phyloP scores from a whole-genome alignment of 1,140 invertebrate species.

The Gonatopus flavifemur region DNA sequence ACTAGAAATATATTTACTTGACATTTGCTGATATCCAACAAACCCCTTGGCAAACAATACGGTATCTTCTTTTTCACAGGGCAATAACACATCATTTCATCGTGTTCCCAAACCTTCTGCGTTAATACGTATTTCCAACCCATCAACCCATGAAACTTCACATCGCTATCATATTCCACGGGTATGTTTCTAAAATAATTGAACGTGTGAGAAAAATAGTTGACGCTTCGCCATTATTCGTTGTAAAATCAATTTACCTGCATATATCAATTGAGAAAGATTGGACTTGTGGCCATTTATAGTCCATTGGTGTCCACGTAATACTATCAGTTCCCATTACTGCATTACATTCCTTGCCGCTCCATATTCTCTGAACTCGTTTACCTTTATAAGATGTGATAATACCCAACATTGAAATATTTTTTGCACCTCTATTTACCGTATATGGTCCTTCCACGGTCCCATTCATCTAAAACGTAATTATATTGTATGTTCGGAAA shows the following conservation, averaged over 20 bases:
- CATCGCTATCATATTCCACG: constrained; percentile 8
- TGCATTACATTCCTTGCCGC: constrained; percentile 20
- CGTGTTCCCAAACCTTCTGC: constrained; percentile 6
- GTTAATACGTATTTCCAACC: constrained; percentile 18
- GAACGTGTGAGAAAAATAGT: neutral
- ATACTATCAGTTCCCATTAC: constrained; percentile 24
- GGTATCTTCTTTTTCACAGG: constrained; percentile 5
- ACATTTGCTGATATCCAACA: constrained; percentile 28
- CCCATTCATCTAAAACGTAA: constrained; percentile 19
- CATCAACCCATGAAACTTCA: constrained; percentile 9
- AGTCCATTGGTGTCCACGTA: constrained; percentile 21
- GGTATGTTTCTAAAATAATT: constrained; percentile 7
- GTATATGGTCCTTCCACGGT: constrained; percentile 25
- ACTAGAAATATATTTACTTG: constrained; percentile 19
- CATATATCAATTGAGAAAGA: constrained; percentile 23
- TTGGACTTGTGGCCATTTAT: constrained; percentile 4
- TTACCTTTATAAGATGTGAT: constrained; percentile 17
- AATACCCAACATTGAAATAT: constrained; percentile 18
- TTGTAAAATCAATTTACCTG: constrained; percentile 19
- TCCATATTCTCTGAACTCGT: constrained; percentile 18
- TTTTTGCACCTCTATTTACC: constrained; percentile 24
- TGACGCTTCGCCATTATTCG: neutral
- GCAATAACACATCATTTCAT: constrained; percentile 27
- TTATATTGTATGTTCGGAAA: no score
- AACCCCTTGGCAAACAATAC: constrained; percentile 21